Conservation (phyloP, 2,888 invertebrate genomes). For the Scelioninae gen. 2 region DNA sequence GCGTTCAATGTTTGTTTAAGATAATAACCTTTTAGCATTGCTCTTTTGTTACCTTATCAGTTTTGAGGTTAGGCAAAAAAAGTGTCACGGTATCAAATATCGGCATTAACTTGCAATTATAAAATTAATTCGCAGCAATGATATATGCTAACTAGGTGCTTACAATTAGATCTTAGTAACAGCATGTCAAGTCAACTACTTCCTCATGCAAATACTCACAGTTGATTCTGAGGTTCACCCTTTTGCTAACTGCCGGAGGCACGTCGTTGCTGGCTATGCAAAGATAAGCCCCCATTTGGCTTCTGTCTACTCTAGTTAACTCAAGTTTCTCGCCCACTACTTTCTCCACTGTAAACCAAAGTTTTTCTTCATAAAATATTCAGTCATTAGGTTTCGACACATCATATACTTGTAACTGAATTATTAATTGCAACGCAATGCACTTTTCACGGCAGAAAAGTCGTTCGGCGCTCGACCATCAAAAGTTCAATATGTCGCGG, state of each 20-base stretch:
- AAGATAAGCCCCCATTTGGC: constrained; percentile 85
- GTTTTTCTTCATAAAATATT: constrained; percentile 74
- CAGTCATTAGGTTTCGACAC: background rate
- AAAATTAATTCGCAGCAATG: constrained; percentile 22
- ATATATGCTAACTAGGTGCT: constrained; percentile 23
- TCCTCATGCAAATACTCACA: constrained; percentile 80
- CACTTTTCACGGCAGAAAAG: too few relatives aligned
- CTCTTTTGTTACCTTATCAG: too few relatives aligned
- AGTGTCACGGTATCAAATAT: too few relatives aligned
- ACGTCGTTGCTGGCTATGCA: constrained; percentile 87
- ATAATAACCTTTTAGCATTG: too few relatives aligned
- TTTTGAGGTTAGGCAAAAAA: too few relatives aligned
- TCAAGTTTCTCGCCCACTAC: constrained; percentile 77
- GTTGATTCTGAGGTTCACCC: constrained; percentile 78
- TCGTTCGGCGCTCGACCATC: too few relatives aligned
- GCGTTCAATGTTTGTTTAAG: too few relatives aligned
- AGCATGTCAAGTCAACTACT: constrained; percentile 50
- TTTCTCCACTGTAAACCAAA: constrained; percentile 77
- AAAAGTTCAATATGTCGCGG: too few relatives aligned
- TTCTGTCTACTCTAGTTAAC: constrained; percentile 78
- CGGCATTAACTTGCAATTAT: constrained; percentile 2
- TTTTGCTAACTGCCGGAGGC: constrained; percentile 81
- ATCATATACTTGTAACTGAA: background rate
- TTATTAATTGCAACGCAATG: too few relatives aligned
- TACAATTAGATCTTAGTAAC: constrained; percentile 46